A percentile compares a stretch with the other conserved stretches of the same genome.
phyloP scores from a whole-genome alignment of 2,113 vertebrate genomes.

The Mesocricetus auratus region DNA sequence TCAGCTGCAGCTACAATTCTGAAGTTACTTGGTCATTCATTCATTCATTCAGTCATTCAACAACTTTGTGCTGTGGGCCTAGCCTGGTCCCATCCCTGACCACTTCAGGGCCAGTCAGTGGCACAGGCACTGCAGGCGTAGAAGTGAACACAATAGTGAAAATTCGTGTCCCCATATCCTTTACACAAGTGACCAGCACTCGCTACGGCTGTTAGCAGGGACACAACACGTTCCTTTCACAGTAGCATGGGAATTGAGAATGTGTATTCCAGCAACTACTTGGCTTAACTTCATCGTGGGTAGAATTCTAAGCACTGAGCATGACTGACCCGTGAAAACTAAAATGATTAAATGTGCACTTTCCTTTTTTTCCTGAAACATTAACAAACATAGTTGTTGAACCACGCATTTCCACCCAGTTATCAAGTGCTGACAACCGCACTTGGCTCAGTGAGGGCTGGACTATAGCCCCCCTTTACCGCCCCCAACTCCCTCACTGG shows the following conservation, averaged over 20 bases:
- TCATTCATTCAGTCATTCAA: not conserved
- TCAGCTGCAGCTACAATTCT: not conserved
- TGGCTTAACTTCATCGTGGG: not conserved
- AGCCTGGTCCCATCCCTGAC: not conserved
- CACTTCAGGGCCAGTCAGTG: not conserved
- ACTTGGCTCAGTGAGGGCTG: not conserved
- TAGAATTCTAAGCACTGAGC: not conserved
- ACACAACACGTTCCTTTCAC: conserved; percentile 8
- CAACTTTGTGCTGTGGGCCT: not conserved
- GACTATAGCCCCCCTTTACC: not conserved
- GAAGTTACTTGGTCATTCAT: not conserved
- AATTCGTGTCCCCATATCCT: not conserved
- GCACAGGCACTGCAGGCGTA: not conserved
- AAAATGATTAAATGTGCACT: conserved; percentile 51
- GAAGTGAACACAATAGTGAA: not conserved
- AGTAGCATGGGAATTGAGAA: not conserved
- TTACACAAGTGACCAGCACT: not conserved
- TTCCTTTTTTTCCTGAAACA: conserved; percentile 29
- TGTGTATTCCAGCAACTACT: not conserved
- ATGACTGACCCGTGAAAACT: conserved; percentile 36
- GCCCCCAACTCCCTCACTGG: not conserved
- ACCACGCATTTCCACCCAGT: not conserved
- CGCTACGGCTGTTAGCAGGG: not conserved
- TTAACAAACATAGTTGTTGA: not conserved
- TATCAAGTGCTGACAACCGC: not conserved